Conservation (phyloP, 2,888 invertebrate species). For the Drosophila barbarae region DNA sequence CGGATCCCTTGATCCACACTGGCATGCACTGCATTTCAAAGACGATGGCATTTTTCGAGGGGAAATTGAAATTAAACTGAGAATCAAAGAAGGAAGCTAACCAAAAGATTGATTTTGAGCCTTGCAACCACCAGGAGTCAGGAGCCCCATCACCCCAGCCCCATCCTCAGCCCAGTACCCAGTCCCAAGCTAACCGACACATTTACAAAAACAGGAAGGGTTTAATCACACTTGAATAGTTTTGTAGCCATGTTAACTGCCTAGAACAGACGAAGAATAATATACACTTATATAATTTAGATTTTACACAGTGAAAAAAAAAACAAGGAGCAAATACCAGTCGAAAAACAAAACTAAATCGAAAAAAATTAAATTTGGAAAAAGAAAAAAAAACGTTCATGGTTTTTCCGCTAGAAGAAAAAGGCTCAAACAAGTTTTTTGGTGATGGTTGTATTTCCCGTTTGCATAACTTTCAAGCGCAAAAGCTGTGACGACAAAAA, state of each 20-base stretch:
- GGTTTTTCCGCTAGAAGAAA: slow-evolving; percentile 44
- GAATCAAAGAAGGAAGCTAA: slow-evolving; percentile 39
- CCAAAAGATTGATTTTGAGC: slow-evolving; percentile 58
- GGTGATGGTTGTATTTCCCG: slow-evolving; percentile 47
- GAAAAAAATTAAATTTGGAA: slow-evolving; percentile 21
- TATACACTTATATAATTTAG: slow-evolving; percentile 59
- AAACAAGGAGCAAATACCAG: slow-evolving; percentile 7
- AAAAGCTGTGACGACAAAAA: slow-evolving; percentile 47
- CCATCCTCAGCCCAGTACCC: slow-evolving; percentile 6
- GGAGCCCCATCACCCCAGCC: neutral
- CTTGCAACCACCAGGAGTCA: slow-evolving; percentile 29
- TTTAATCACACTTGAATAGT: slow-evolving; percentile 59
- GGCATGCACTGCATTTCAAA: slow-evolving; percentile 44
- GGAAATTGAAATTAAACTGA: slow-evolving; percentile 29
- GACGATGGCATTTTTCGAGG: slow-evolving; percentile 37
- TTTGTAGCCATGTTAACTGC: slow-evolving; percentile 72
- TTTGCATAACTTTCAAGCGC: slow-evolving; percentile 35
- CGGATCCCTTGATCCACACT: slow-evolving; percentile 13
- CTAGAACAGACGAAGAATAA: slow-evolving; percentile 64
- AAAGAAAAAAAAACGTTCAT: slow-evolving; percentile 24
- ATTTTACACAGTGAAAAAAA: slow-evolving; percentile 31
- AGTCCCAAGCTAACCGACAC: slow-evolving; percentile 38
- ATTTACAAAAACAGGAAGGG: slow-evolving; percentile 46
- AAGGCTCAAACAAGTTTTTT: slow-evolving; percentile 43
- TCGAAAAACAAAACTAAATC: slow-evolving; percentile 5